A percentile compares a stretch with the other conserved stretches of the same genome.
Evolutionary conservation across 1,140 invertebrate species (phyloP).

Genomic region (Matsumurasca onukii): DNA sequence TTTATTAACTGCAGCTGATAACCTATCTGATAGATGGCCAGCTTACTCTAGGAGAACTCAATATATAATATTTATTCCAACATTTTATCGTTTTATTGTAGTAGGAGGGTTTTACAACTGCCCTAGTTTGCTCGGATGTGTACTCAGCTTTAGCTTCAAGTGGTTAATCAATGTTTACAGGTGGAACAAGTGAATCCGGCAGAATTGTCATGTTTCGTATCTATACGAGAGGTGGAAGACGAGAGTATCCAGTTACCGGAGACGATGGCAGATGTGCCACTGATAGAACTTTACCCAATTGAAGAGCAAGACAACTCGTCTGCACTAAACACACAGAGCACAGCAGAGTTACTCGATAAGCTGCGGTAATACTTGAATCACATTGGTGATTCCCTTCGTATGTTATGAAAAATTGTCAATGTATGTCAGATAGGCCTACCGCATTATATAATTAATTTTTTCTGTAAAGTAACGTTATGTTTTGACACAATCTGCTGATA

Average conservation of each 20-base stretch:
- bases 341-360: not conserved
- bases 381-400: too few relatives aligned
- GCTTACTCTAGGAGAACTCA: not conserved
- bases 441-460: not conserved
- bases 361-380: not conserved
- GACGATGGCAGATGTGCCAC: constrained; percentile 4
- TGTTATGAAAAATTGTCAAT: too few relatives aligned
- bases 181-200: not conserved
- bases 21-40: not conserved
- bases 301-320: not conserved
- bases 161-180: too few relatives aligned
- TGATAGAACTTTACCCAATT: constrained; percentile 12
- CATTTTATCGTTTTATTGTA: not conserved
- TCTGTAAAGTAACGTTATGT: not conserved
- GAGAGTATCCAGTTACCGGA: not conserved
- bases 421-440: not conserved
- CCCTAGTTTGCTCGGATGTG: too few relatives aligned
- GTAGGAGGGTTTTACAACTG: too few relatives aligned
- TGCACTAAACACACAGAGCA: not conserved
- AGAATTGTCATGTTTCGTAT: not conserved
- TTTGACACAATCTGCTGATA: too few relatives aligned
- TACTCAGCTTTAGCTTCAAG: too few relatives aligned
- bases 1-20: not conserved
- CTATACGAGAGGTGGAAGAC: constrained; percentile 3
- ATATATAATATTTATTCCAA: not conserved